Conservation (phyloP, 2,888 invertebrate genomes). For the Callosobruchus maculatus region DNA sequence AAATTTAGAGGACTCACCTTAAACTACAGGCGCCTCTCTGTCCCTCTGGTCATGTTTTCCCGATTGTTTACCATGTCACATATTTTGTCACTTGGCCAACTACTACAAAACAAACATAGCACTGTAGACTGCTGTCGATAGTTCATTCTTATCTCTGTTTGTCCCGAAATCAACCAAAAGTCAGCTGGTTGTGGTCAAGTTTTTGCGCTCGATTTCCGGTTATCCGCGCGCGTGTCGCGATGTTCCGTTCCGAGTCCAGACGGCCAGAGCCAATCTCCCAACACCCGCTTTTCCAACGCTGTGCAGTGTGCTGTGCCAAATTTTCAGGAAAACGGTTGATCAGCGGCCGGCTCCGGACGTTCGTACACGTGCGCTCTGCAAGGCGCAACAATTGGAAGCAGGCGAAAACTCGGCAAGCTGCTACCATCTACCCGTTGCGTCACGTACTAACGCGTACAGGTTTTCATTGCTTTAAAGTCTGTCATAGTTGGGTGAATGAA, state of each 20-base stretch:
- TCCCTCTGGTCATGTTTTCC: background rate
- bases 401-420: background rate
- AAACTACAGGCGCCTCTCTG: background rate
- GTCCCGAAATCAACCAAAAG: background rate
- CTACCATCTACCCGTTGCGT: background rate
- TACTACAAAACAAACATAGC: background rate
- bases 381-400: background rate
- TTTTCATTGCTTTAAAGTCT: background rate
- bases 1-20: background rate
- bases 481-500: background rate
- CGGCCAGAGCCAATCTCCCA: background rate
- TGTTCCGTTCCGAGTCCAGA: background rate
- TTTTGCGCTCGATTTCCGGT: background rate
- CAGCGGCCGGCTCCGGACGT: background rate
- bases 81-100: background rate
- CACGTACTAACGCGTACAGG: background rate
- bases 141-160: background rate
- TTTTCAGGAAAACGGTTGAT: background rate
- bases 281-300: background rate
- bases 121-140: background rate
- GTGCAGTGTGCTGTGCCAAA: background rate
- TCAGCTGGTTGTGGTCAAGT: background rate
- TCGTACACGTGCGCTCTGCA: background rate
- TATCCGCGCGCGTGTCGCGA: background rate
- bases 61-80: background rate